These are phyloP conservation scores for Archilochus colubris DNA, from an alignment of 2,113 vertebrate genomes.

Conservation along the genomic window DNA sequence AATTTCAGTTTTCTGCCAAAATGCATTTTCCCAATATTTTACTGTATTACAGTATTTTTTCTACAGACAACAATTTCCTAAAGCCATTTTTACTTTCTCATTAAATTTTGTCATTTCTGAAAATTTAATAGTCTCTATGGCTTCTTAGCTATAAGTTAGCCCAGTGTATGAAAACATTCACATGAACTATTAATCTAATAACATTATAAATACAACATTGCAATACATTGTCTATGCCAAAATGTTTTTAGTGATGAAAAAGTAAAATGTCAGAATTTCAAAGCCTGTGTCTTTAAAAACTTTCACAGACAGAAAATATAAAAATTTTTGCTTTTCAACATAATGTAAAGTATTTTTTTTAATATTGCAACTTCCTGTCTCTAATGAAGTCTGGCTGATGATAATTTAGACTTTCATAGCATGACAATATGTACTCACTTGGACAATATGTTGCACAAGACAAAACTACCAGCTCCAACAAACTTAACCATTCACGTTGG, in stretches of 20 bases:
- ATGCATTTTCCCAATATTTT: no score
- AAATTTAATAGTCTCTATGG: background rate
- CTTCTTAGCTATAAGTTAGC: background rate
- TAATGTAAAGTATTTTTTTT: background rate
- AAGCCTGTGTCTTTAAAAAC: background rate
- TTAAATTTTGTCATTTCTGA: background rate
- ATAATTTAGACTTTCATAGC: background rate
- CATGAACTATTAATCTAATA: background rate
- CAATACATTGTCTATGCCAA: background rate
- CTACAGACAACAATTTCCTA: background rate
- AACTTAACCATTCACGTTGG: background rate
- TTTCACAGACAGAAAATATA: background rate
- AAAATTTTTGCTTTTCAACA: background rate
- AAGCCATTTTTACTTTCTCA: background rate
- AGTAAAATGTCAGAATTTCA: background rate
- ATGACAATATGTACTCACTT: background rate
- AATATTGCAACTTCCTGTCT: background rate
- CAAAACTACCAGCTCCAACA: background rate
- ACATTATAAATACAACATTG: background rate
- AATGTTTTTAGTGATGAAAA: accelerated
- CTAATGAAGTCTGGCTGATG: background rate
- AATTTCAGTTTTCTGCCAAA: background rate
- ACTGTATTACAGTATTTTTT: background rate
- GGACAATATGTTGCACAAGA: background rate
- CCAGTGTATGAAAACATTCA: background rate